These are phyloP conservation scores for Nephila pilipes DNA, from an alignment of 1,140 invertebrate species.

Conservation along the genomic window DNA sequence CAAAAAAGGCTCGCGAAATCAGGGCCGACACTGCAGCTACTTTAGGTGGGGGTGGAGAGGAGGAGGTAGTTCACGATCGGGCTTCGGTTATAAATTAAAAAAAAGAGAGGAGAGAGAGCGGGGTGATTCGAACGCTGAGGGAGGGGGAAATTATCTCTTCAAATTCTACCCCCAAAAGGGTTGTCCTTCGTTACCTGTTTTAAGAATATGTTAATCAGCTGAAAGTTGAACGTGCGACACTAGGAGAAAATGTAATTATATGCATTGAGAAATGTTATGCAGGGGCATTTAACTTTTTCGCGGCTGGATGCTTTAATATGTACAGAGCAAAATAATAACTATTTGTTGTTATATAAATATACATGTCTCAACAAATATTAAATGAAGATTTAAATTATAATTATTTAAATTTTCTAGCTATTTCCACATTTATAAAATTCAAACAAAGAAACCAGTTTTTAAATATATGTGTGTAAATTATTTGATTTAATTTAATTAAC, in stretches of 20 bases:
- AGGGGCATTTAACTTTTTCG: not conserved
- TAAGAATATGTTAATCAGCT: slow-evolving; percentile 74
- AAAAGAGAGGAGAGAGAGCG: not conserved
- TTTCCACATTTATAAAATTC: too few relatives aligned
- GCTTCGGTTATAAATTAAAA: slow-evolving; percentile 69
- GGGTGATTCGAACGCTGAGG: not conserved
- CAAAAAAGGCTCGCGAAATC: slow-evolving; percentile 42
- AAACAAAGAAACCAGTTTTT: too few relatives aligned
- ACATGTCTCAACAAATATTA: too few relatives aligned
- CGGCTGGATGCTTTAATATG: not conserved
- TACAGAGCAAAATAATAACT: not conserved
- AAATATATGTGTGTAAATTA: too few relatives aligned
- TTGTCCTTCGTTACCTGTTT: slow-evolving; percentile 45
- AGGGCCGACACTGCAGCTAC: slow-evolving; percentile 1
- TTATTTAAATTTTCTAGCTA: too few relatives aligned
- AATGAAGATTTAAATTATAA: too few relatives aligned
- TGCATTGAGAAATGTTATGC: slow-evolving; percentile 6
- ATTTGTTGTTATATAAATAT: too few relatives aligned
- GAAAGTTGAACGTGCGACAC: slow-evolving; percentile 6
- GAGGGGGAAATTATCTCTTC: slow-evolving; percentile 38
- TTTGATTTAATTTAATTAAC: too few relatives aligned
- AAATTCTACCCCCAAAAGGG: slow-evolving; percentile 44
- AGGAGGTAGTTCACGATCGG: not conserved
- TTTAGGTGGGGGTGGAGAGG: not conserved
- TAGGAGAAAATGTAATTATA: not conserved